Percentiles rank a stretch among this genome's conserved stretches.
Conservation (phyloP, 2,888 invertebrate species). For the Scaptomyza cyrtandrae region DNA sequence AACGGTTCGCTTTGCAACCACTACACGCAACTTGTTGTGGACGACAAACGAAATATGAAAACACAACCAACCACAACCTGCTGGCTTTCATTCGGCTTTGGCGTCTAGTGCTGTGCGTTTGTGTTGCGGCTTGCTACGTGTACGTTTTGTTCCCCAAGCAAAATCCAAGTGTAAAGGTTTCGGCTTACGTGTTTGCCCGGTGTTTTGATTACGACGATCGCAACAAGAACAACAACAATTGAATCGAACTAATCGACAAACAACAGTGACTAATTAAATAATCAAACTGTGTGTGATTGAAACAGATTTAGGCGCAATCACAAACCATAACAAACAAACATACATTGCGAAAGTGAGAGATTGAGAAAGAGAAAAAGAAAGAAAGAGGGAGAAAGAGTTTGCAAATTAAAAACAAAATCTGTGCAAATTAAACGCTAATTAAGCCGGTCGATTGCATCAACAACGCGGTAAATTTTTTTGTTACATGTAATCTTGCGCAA, state of each 20-base stretch:
- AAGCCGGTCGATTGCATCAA: conserved; percentile 57
- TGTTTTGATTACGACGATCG: conserved; percentile 28
- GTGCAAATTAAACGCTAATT: conserved; percentile 52
- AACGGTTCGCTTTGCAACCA: conserved; percentile 7
- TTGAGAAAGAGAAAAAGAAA: too few relatives aligned
- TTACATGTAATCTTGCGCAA: conserved; percentile 52
- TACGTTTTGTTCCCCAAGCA: conserved; percentile 23
- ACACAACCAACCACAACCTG: conserved; percentile 9
- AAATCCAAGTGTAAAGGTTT: conserved; percentile 8
- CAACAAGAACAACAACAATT: conserved; percentile 30
- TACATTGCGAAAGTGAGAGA: neutral
- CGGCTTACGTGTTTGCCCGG: conserved; percentile 11
- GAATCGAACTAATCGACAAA: conserved; percentile 16
- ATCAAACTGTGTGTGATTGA: conserved; percentile 54
- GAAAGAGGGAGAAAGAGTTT: neutral
- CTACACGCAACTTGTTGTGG: conserved; percentile 13
- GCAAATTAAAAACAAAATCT: conserved; percentile 9
- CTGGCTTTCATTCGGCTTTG: conserved; percentile 56
- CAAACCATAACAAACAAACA: conserved; percentile 2
- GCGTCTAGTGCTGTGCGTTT: conserved; percentile 57
- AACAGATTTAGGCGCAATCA: conserved; percentile 31
- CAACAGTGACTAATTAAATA: conserved; percentile 52
- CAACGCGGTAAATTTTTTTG: conserved; percentile 37
- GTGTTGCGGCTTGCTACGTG: conserved; percentile 30
- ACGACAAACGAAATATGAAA: conserved; percentile 19